A percentile compares a stretch with the other conserved stretches of the same genome.
phyloP scores from a whole-genome alignment of 92 coral and sea anemone genomes.

The Palythoa grandis region DNA sequence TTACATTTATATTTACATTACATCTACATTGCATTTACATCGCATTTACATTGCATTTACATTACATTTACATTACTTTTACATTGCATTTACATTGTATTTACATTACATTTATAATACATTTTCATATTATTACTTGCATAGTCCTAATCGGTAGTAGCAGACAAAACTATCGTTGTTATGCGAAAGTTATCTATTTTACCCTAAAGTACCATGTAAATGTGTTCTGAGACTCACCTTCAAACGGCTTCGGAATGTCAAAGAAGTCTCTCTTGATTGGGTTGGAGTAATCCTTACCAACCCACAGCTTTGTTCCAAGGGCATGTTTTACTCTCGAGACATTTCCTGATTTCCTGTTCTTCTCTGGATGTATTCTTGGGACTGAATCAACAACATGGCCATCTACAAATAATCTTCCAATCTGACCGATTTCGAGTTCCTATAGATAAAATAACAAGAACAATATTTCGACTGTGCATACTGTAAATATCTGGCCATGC shows the following conservation, averaged over 20 bases:
- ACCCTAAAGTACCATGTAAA: too few species aligned
- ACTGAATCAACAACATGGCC: constrained; percentile 56
- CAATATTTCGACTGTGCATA: background rate
- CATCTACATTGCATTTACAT: too few species aligned
- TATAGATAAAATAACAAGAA: constrained; percentile 15
- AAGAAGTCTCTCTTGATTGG: constrained; percentile 89
- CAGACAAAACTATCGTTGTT: too few species aligned
- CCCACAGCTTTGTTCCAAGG: constrained; percentile 80
- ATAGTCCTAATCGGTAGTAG: too few species aligned
- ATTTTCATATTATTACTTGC: too few species aligned
- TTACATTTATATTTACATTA: too few species aligned
- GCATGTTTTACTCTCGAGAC: constrained; percentile 20
- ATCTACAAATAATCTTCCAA: constrained; percentile 74
- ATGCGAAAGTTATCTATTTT: too few species aligned
- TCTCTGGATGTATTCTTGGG: constrained; percentile 30
- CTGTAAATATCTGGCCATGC: too few species aligned
- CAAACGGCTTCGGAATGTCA: constrained; percentile 77
- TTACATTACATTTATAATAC: too few species aligned
- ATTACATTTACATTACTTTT: too few species aligned
- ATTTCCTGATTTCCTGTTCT: constrained; percentile 12
- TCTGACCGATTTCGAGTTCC: constrained; percentile 84
- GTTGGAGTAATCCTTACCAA: constrained; percentile 96
- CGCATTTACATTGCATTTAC: too few species aligned
- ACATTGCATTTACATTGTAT: too few species aligned
- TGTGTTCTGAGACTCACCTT: constrained; percentile 61